Conservation (phyloP, 1,140 invertebrate species). For the Dreissena rostriformis region DNA sequence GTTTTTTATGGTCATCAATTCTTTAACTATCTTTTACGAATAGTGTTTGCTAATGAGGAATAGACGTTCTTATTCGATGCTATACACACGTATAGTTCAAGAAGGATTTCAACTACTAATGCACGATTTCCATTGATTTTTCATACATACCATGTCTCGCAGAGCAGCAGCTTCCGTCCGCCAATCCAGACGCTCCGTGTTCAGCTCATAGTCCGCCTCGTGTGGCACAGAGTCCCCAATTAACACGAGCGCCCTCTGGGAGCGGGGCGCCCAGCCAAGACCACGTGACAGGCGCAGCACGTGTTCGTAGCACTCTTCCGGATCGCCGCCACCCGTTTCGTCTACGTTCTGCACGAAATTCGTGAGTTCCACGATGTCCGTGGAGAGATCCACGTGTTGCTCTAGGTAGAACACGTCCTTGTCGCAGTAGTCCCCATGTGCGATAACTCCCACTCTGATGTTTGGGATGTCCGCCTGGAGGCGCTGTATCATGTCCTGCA, state of each 20-base stretch:
- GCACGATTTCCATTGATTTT: no score
- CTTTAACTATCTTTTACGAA: no score
- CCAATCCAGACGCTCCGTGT: constrained; percentile 74
- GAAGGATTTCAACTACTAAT: no score
- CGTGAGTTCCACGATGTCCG: constrained; percentile 64
- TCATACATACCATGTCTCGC: constrained; percentile 48
- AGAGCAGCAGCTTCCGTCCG: constrained; percentile 64
- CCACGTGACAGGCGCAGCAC: constrained; percentile 64
- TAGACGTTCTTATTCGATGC: no score
- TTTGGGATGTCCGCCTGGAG: constrained; percentile 74
- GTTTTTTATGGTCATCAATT: no score
- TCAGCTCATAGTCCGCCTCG: constrained; percentile 66
- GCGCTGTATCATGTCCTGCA: constrained; percentile 73
- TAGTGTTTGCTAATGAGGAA: no score
- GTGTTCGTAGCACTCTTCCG: constrained; percentile 76
- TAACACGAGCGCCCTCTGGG: constrained; percentile 72
- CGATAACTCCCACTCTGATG: constrained; percentile 71
- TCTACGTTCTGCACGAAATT: constrained; percentile 72
- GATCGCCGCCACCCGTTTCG: constrained; percentile 72
- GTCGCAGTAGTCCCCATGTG: constrained; percentile 78
- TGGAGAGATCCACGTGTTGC: constrained; percentile 70
- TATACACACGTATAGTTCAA: no score
- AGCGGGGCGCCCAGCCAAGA: constrained; percentile 70
- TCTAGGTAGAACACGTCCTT: constrained; percentile 71
- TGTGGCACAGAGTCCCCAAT: constrained; percentile 78